Base-by-base conservation (phyloP, 2,888 invertebrate species). In the Drosophila monieri region DNA sequence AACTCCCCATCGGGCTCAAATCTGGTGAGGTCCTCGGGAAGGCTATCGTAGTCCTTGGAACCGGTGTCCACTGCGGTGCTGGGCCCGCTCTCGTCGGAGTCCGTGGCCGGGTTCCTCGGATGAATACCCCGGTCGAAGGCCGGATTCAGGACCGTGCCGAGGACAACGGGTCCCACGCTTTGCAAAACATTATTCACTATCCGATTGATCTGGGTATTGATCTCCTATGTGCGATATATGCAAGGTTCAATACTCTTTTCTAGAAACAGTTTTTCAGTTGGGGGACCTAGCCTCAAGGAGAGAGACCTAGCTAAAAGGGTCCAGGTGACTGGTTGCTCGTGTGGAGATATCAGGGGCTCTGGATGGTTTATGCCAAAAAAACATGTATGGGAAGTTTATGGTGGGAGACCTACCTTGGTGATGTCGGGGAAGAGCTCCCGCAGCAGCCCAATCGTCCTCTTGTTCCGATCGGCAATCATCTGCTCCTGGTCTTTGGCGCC, bases 371-470 rank as follows among this genome's bases (percentile, higher is more conserved):
- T 62, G 66, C 43, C 18, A 27, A 43, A 35, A 60, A n/a, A 41
- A 14, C 3, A 18, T n/a, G 32, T 25, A 9, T 4, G n/a, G 14
- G 35, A 3, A 12, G 10, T 37, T 23, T 1, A 8, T 14, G 25
- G 43, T 18, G 27, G 10, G 18, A 9, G 39, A 60, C 87, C 76
- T 94, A 96, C 95, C 95, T 95, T 94, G 73, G 95, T 94, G 80
- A 95, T 93, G 60, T 94, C 93, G 39, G 95, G 95, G 92, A 96
- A 96, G 65, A 95, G 93, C 88, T 95, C 94, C 62, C 95, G 93
- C 77, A 95, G 93, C 88, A 95, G 93, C 83, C 95, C 95, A 88
- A 96, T 95, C 78, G 95, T 96, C 89, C 95, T 93, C 92, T 95
- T 96, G 92, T 94, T 95, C 87, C 95, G 93, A 78, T 95, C 94